Conservation (phyloP, 37 sponge, comb jelly and placozoan genomes). For the Chondrilla cf. caribensis region DNA sequence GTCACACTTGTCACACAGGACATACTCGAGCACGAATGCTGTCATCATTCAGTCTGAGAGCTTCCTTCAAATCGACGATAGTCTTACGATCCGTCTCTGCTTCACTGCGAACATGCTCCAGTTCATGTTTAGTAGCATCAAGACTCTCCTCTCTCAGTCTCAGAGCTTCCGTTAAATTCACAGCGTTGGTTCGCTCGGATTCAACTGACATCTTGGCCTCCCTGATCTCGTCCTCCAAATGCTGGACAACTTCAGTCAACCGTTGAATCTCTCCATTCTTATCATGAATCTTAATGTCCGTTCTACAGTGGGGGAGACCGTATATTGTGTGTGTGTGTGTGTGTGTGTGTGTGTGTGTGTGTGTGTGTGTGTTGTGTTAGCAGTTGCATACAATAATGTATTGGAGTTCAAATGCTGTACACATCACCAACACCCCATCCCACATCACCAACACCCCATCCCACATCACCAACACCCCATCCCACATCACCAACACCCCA, state of each 20-base stretch:
- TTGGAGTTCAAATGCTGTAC: too few species aligned
- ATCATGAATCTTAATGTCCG: conserved; percentile 12
- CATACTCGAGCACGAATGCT: background rate
- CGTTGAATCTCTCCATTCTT: conserved; percentile 28
- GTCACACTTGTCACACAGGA: too few species aligned
- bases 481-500: too few species aligned
- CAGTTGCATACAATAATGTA: too few species aligned
- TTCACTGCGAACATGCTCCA: too few species aligned
- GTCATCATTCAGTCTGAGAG: background rate
- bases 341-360: too few species aligned
- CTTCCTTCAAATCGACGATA: background rate
- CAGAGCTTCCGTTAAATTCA: background rate
- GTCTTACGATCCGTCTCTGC: too few species aligned
- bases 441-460: too few species aligned
- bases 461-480: too few species aligned
- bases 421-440: too few species aligned
- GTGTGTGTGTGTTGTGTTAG: too few species aligned
- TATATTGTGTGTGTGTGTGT: too few species aligned
- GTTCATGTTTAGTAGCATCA: background rate
- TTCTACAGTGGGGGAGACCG: background rate
- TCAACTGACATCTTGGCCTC: background rate
- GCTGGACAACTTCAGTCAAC: background rate
- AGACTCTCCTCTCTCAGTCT: conserved; percentile 14
- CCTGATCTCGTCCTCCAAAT: background rate
- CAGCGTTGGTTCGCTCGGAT: background rate